These are phyloP conservation scores for Acropora tenuis DNA, from an alignment of 64 coral and sea anemone genomes.

Conservation along the genomic window DNA sequence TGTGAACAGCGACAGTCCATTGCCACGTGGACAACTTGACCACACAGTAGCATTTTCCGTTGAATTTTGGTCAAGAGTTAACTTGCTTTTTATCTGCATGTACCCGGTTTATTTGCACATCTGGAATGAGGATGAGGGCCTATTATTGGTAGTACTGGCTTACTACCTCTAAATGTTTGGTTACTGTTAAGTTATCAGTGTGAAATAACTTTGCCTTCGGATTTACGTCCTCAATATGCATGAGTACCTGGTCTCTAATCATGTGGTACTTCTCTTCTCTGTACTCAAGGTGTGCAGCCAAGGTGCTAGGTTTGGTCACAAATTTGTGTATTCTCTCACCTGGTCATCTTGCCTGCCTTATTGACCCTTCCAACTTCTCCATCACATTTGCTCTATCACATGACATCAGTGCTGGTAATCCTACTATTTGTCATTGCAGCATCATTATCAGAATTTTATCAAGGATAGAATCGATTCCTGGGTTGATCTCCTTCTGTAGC, in stretches of 20 bases:
- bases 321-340: conserved; percentile 62
- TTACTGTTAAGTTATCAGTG: not conserved
- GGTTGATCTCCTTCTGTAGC: too few relatives aligned
- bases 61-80: conserved; percentile 33
- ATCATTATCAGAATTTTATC: too few relatives aligned
- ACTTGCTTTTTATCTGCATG: not conserved
- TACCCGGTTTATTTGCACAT: conserved; percentile 19
- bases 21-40: not conserved
- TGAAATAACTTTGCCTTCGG: too few relatives aligned
- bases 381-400: too few relatives aligned
- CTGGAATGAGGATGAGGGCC: conserved; percentile 1
- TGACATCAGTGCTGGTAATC: too few relatives aligned
- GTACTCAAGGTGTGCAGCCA: not conserved
- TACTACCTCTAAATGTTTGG: conserved; percentile 33
- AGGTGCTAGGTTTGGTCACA: not conserved
- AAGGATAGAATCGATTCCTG: too few relatives aligned
- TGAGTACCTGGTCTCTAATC: too few relatives aligned
- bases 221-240: too few relatives aligned
- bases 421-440: too few relatives aligned
- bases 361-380: too few relatives aligned
- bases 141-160: conserved; percentile 18
- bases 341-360: not conserved
- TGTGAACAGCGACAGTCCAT: too few relatives aligned
- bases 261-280: not conserved
- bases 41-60: conserved; percentile 41